Conservation (phyloP, 2,113 vertebrate genomes). For the Machaerirhynchus nigripectus region DNA sequence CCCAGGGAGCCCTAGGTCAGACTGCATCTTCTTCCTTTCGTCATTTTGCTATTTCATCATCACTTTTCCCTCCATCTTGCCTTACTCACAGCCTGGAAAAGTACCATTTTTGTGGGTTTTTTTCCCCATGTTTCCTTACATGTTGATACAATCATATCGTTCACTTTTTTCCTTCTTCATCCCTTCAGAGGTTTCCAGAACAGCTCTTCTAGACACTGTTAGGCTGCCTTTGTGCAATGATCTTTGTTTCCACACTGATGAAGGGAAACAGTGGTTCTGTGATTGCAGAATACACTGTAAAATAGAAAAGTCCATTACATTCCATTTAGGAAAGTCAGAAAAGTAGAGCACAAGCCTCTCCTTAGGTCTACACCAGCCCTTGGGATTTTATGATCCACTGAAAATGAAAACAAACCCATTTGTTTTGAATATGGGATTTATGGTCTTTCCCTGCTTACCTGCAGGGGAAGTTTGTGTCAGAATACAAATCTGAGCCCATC, state of each 20-base stretch:
- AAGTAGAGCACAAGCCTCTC: not conserved
- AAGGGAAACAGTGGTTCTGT: not conserved
- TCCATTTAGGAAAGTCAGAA: not conserved
- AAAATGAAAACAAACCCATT: not conserved
- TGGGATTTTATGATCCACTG: not conserved
- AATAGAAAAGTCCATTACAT: not conserved
- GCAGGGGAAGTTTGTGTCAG: not conserved
- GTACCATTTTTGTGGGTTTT: rapidly evolving
- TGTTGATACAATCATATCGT: rapidly evolving
- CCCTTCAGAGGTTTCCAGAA: not conserved
- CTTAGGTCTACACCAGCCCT: not conserved
- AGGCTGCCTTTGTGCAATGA: not conserved
- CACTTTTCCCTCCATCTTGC: not conserved
- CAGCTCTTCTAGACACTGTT: not conserved
- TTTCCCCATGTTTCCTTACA: rapidly evolving
- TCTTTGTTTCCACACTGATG: not conserved
- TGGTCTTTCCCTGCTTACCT: not conserved
- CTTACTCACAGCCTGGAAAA: not conserved
- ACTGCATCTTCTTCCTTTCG: not conserved
- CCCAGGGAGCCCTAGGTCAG: not conserved
- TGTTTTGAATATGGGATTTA: not conserved
- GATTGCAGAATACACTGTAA: not conserved
- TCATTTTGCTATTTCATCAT: not conserved
- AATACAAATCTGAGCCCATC: not conserved
- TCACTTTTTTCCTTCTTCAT: not conserved